Evolutionary conservation across 2,888 invertebrate genomes (phyloP).

Genomic region (Noctua janthina): DNA sequence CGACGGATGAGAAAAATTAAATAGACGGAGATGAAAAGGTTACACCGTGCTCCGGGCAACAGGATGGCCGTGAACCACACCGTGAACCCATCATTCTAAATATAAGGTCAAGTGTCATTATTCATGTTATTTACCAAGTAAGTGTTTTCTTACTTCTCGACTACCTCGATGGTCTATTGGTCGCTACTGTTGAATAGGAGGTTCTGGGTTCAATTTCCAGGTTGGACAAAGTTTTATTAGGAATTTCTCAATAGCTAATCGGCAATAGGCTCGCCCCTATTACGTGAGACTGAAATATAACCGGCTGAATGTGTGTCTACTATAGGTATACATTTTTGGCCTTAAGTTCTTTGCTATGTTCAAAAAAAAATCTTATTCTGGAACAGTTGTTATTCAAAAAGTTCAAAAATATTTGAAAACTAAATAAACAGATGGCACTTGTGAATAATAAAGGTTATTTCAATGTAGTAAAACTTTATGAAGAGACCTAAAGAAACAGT

Average conservation of each 20-base stretch:
- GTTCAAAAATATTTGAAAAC: background rate
- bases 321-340: background rate
- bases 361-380: background rate
- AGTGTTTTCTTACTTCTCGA: background rate
- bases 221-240: background rate
- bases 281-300: background rate
- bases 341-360: background rate
- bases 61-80: background rate
- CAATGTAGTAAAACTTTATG: constrained; percentile 8
- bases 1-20: constrained; percentile 13
- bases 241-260: background rate
- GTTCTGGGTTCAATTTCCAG: background rate
- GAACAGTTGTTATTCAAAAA: background rate
- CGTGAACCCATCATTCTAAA: background rate
- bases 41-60: background rate
- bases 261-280: background rate
- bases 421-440: background rate
- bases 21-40: constrained; percentile 20
- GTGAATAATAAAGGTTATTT: background rate
- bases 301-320: background rate
- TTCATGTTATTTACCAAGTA: background rate
- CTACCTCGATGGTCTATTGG: too few species aligned
- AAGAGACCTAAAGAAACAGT: constrained; percentile 23
- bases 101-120: background rate
- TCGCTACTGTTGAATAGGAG: background rate